phyloP scores from a whole-genome alignment of 2,113 vertebrate species.

The Elgaria multicarinata region DNA sequence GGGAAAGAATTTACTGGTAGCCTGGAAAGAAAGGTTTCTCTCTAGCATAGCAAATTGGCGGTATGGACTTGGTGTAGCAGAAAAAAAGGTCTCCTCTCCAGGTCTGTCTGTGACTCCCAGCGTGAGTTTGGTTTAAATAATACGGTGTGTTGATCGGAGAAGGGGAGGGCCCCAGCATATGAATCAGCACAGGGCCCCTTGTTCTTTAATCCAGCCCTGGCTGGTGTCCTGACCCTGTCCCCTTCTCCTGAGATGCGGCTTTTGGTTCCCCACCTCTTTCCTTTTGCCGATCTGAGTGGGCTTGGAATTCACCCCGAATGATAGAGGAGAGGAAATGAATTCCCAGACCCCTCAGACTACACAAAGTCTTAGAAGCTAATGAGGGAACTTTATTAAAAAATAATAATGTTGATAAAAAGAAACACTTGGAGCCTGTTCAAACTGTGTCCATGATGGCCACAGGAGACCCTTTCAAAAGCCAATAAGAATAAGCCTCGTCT shows the following conservation, averaged over 20 bases:
- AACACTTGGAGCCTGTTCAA: constrained; percentile 56
- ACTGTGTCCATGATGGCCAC: background rate
- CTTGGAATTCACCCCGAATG: constrained; percentile 31
- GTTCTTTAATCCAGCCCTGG: constrained; percentile 14
- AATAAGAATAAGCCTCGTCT: constrained; percentile 25
- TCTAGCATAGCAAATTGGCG: background rate
- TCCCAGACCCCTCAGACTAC: constrained; percentile 41
- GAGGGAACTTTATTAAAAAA: constrained; percentile 69
- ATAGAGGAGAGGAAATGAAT: constrained; percentile 65
- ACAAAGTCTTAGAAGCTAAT: constrained; percentile 59
- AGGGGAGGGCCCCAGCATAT: background rate
- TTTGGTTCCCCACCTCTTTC: accelerated
- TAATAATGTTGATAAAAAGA: constrained; percentile 54
- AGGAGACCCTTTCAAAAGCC: constrained; percentile 56
- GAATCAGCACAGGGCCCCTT: background rate
- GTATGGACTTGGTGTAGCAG: too few relatives aligned
- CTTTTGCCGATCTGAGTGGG: background rate
- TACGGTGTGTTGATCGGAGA: background rate
- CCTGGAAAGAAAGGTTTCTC: background rate
- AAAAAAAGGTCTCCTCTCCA: background rate
- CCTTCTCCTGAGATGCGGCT: accelerated
- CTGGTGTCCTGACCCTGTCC: background rate
- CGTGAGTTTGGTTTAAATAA: background rate
- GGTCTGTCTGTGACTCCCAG: background rate
- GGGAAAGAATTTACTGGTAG: background rate